Evolutionary conservation across 2,888 invertebrate genomes (phyloP), one percentile per base, ranked within the genome.

Genomic region (Chironomus riparius): DNA sequence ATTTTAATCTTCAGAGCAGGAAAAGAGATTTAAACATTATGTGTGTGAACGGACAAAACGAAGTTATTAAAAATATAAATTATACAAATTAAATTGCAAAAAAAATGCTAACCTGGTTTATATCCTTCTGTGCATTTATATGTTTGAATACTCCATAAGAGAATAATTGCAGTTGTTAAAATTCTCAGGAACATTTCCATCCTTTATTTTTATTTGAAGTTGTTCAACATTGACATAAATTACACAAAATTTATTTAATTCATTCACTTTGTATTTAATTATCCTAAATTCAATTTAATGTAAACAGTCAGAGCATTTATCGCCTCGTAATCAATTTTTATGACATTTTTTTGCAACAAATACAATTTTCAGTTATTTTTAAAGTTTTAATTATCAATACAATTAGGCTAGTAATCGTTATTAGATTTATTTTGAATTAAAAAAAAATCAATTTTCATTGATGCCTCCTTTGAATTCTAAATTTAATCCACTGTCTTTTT

Each of bases 101-200:
- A n/a, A n/a, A 7, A 65, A 24, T 65, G 4, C 24, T 65, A 24
- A 83, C 83, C 83, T 80, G 84, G 84, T 77, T 83, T 83, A 74
- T 83, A 84, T 77, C 83, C 83, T 79, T 83, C 83, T 77, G 81
- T 80, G 77, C 83, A 84, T 78, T 84, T 84, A 76, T 83, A 84
- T 62, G 81, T 79, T 76, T 80, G 80, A 78, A 80, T 81, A 76
- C 80, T 79, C 78, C 80, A 79, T 77, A 80, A 78, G 77, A 80
- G 78, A 76, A 80, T 78, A 77, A 80, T 80, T 78, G 81, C 78
- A 78, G 80, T 81, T 78, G 80, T 76, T 77, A 80, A 77, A 77
- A 79, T 79, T 77, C 77, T 78, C 76, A 78, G 77, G 76, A 78
- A 77, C 68, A 78, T 76, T 77, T 79, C 79, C 80, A 76, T 76